These are phyloP conservation scores for Gavialis gangeticus DNA, from an alignment of 2,113 vertebrate genomes.

Conservation along the genomic window DNA sequence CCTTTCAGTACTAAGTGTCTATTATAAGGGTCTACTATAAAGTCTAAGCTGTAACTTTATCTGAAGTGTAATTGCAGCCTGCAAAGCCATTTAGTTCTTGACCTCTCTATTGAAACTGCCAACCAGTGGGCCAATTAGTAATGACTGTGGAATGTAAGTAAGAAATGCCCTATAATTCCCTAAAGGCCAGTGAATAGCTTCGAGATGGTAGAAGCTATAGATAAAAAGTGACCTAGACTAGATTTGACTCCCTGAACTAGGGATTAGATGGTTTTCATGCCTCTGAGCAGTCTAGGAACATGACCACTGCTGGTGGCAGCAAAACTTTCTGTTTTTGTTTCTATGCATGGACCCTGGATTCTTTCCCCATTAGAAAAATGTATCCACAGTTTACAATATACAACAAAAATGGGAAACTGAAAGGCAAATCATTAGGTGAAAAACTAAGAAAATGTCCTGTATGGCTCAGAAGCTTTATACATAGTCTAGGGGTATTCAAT, in stretches of 20 bases:
- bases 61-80: neutral
- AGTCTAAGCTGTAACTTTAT: neutral
- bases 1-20: neutral
- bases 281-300: neutral
- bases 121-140: neutral
- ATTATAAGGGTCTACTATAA: neutral
- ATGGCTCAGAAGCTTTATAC: neutral
- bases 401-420: neutral
- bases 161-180: neutral
- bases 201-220: neutral
- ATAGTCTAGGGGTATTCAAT: slow-evolving; percentile 48
- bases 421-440: slow-evolving; percentile 28
- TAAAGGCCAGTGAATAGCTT: neutral
- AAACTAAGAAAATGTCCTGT: slow-evolving; percentile 29
- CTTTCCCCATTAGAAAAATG: neutral
- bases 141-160: neutral
- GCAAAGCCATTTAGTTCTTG: neutral
- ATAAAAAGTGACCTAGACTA: neutral
- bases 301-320: neutral
- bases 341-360: slow-evolving; percentile 19
- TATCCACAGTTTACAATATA: neutral
- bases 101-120: neutral
- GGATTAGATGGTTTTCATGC: neutral
- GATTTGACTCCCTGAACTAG: neutral
- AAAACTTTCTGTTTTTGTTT: slow-evolving; percentile 15